Percentiles rank a stretch among this genome's conserved stretches.
Conservation (phyloP, 2,888 invertebrate species). For the Rhabditoides inermis region DNA sequence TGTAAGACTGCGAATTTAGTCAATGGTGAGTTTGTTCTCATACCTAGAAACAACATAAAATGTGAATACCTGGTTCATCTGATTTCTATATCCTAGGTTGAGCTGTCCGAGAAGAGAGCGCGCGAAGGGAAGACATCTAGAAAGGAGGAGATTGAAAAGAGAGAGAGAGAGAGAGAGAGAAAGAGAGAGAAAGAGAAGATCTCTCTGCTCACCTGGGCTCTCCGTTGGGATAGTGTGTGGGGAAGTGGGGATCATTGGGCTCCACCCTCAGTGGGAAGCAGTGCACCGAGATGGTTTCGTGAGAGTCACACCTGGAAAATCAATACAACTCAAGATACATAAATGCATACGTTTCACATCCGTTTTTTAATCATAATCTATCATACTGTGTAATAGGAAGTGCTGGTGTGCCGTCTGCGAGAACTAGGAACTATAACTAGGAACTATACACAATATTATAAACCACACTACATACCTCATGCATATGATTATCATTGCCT, state of each 20-base stretch:
- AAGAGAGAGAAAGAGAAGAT: not conserved
- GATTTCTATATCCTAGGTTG: slow-evolving; percentile 59
- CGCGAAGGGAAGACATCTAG: slow-evolving; percentile 83
- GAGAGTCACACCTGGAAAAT: slow-evolving; percentile 69
- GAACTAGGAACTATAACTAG: no score
- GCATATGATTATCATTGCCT: no score
- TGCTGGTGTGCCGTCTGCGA: no score
- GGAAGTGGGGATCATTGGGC: slow-evolving; percentile 76
- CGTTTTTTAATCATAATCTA: no score
- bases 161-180: not conserved
- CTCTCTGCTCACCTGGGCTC: slow-evolving; percentile 58
- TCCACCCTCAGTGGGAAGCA: slow-evolving; percentile 88
- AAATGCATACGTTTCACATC: not conserved
- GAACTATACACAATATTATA: no score
- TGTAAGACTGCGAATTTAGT: no score
- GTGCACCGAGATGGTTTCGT: slow-evolving; percentile 80
- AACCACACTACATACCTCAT: no score
- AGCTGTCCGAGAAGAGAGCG: slow-evolving; percentile 85
- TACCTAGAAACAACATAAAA: no score
- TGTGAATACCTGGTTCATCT: slow-evolving; percentile 25
- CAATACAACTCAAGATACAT: not conserved
- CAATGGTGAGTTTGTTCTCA: no score
- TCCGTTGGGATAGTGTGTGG: slow-evolving; percentile 71
- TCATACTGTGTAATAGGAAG: no score
- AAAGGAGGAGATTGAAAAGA: not conserved